Evolutionary conservation across 2,797 vertebrate species (phyloP).

Genomic region (Sebastes cheni): DNA sequence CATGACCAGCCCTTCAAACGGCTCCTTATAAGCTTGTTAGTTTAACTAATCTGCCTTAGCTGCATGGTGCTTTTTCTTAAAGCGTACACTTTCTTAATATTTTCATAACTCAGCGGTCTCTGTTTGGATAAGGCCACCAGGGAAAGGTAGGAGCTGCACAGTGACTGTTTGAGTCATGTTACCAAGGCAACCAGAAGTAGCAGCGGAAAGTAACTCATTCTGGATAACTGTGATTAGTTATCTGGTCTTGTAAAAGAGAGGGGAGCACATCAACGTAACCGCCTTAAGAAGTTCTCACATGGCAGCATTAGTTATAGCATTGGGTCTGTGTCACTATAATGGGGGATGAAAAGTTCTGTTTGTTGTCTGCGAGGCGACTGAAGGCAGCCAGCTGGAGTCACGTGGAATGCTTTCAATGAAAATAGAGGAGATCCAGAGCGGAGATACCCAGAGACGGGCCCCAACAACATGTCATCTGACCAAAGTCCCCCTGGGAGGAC

Average conservation of each 20-base stretch:
- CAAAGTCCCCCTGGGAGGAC: conserved; percentile 36
- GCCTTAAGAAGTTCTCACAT: conserved; percentile 12
- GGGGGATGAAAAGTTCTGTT: conserved; percentile 34
- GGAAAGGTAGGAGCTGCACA: background rate
- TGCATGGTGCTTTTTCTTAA: conserved; percentile 6
- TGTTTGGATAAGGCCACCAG: conserved; percentile 53
- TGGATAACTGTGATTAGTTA: background rate
- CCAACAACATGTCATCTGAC: conserved; percentile 40
- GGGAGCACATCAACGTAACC: background rate
- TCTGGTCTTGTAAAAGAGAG: background rate
- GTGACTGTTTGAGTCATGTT: conserved; percentile 24
- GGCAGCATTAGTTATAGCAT: background rate
- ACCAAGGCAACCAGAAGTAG: conserved; percentile 18
- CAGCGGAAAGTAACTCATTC: conserved; percentile 2
- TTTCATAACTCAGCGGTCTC: conserved; percentile 57
- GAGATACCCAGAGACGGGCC: conserved; percentile 21
- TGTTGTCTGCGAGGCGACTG: conserved; percentile 18
- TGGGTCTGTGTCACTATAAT: conserved; percentile 18
- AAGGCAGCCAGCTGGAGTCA: conserved; percentile 45
- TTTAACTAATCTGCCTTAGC: conserved; percentile 56
- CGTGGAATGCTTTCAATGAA: conserved; percentile 31
- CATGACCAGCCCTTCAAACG: conserved; percentile 47
- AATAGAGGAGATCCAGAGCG: conserved; percentile 28
- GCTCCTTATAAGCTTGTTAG: conserved; percentile 36
- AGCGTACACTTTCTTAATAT: conserved; percentile 40